Evolutionary conservation across 1,140 invertebrate genomes (phyloP), one percentile per base, ranked within the genome.

Genomic region (Tetragnatha versicolor): DNA sequence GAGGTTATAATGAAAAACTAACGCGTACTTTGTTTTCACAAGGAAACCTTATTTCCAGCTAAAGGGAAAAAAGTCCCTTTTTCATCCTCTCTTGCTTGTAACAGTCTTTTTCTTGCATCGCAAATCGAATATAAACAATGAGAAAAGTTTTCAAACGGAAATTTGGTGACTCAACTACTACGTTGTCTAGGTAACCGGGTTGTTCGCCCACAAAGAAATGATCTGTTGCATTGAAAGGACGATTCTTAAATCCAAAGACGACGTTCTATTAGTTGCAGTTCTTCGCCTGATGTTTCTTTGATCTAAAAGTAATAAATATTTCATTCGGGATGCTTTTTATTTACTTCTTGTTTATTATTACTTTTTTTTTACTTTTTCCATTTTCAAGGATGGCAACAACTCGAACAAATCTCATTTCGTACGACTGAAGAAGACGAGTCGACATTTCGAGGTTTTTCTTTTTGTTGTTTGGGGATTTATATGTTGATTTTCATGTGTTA

Each of bases 291-390:
- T 70, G 66, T 70, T 70, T 37, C 66, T 53, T 70, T 70, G 47
- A 70, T 70, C 66, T 53, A 70, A 69, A 70, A 70, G 66, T 70
- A 70, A 70, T 70, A 70, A 70, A 70, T 70, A 70, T 70, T 70
- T 70, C 66, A 70, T 70, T 70, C 45, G 25, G 27, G 37, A 47
- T 7, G n/a, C 27, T 70, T 66, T 31, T 31, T n/a, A n/a, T n/a
- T n/a, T n/a, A n/a, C n/a, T n/a, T n/a, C n/a, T n/a, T n/a, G n/a
- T n/a, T 51, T 20, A 51, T 51, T 51, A 51, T 51, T 55, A 53
- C 37, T 70, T 65, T 27, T 25, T 65, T 42, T 22, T 42, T 42
- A 25, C 42, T 65, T 65, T 45, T 45, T 27, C 3, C 14, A 5
- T 58, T 58, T 58, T 47, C 17, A 66, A 47, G 33, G 31, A 53